Evolutionary conservation across 1,140 invertebrate species (phyloP), one percentile per base, ranked within the genome.

Genomic region (Trachymyrmex cornetzi): DNA sequence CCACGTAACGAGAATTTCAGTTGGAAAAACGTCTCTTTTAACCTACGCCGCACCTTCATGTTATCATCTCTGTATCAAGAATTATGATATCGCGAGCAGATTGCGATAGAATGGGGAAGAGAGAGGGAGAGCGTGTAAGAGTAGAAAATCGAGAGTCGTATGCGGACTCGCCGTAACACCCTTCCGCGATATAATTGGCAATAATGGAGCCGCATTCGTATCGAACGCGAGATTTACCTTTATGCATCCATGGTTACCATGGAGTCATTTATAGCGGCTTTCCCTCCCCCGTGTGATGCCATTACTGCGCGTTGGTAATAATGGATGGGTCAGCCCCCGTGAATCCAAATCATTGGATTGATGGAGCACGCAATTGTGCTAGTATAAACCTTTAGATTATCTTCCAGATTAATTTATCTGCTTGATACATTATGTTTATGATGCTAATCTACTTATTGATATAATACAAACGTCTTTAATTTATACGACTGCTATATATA

Each of bases 301-400:
- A 75, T 85, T 89, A 87, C 72, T 14, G 24, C 64, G 16, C 75
- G 82, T 64, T 85, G 71, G 59, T 90, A 91, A 92, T 92, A 92
- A 90, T 89, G 67, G 59, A 88, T 84, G 61, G 30, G n/a, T 53
- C 48, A 59, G 53, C 59, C 71, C 59, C 66, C 74, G 67, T 61
- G 44, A 66, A 82, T 69, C 81, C 90, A 61, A 82, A 85, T 88
- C 88, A 87, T 87, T 66, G 34, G 57, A 67, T 61, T 82, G 85
- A 85, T 66, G 87, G 80, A 81, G 81, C 80, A 77, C 48, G 72
- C 90, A 91, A 88, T 92, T 82, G 80, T 69, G 84, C 69, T 16
- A n/a, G 57, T 71, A 53, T 92, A 89, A 92, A 89, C 87, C 90
- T 85, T 63, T 38, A 75, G 85, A 87, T 92, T 91, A 92, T 80